These are phyloP conservation scores for Balearica regulorum DNA, from an alignment of 2,797 vertebrate genomes.

Conservation along the genomic window DNA sequence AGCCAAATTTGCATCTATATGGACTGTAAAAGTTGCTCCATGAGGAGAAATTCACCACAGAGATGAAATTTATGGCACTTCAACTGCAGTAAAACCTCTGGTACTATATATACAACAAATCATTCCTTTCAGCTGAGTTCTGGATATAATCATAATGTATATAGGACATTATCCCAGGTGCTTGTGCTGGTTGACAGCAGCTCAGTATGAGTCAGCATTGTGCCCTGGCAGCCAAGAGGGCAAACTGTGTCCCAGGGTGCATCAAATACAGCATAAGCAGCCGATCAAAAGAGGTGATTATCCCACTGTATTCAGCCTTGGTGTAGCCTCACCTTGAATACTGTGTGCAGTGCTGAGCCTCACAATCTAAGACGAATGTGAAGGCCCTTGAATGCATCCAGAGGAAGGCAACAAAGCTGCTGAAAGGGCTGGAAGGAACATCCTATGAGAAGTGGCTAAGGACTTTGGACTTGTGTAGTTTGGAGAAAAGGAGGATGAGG, in stretches of 20 bases:
- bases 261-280: background rate
- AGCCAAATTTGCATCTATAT: background rate
- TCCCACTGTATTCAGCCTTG: accelerated
- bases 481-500: background rate
- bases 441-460: accelerated
- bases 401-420: background rate
- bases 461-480: background rate
- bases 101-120: background rate
- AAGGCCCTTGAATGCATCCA: background rate
- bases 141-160: background rate
- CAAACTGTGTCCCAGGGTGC: background rate
- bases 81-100: background rate
- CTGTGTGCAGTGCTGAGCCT: background rate
- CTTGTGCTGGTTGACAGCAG: background rate
- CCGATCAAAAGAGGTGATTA: background rate
- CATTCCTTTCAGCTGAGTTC: background rate
- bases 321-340: background rate
- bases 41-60: background rate
- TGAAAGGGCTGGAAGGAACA: background rate
- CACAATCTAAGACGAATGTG: background rate
- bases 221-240: background rate
- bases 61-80: background rate
- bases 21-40: background rate
- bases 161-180: background rate
- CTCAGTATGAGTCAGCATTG: background rate